phyloP scores from a whole-genome alignment of 1,140 invertebrate genomes.

The Drosophila quadrilineata region DNA sequence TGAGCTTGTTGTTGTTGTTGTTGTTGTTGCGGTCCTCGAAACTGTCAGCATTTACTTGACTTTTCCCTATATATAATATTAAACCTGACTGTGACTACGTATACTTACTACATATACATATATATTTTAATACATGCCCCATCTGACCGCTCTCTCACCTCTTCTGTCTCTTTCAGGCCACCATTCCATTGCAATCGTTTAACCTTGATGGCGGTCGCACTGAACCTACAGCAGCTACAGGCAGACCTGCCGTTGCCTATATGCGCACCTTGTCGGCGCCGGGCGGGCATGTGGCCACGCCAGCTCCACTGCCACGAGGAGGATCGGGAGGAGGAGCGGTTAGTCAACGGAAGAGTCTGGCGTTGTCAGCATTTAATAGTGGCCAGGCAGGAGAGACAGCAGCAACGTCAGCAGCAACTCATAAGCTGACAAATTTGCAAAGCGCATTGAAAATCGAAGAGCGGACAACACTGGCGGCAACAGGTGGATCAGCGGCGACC shows the following conservation, averaged over 20 bases:
- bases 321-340: neutral
- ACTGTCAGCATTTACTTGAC: constrained; percentile 66
- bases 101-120: neutral
- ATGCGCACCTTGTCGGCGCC: constrained; percentile 78
- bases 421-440: constrained; percentile 81
- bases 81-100: constrained; percentile 60
- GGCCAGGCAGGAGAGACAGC: constrained; percentile 47
- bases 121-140: constrained; percentile 64
- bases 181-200: constrained; percentile 81
- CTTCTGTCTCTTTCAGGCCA: constrained; percentile 78
- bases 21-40: constrained; percentile 53
- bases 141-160: constrained; percentile 16
- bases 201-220: constrained; percentile 79
- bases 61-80: constrained; percentile 68
- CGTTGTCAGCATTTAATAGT: constrained; percentile 51
- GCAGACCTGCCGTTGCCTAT: constrained; percentile 66
- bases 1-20: no score
- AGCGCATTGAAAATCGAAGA: constrained; percentile 79
- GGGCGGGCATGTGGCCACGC: constrained; percentile 34
- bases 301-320: constrained; percentile 15
- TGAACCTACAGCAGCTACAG: constrained; percentile 38
- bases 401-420: constrained; percentile 32
- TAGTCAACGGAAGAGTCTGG: constrained; percentile 69
- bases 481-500: constrained; percentile 43
- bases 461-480: constrained; percentile 35